Evolutionary conservation across 1,140 invertebrate genomes (phyloP).

Genomic region (Drosophila prosaltans): DNA sequence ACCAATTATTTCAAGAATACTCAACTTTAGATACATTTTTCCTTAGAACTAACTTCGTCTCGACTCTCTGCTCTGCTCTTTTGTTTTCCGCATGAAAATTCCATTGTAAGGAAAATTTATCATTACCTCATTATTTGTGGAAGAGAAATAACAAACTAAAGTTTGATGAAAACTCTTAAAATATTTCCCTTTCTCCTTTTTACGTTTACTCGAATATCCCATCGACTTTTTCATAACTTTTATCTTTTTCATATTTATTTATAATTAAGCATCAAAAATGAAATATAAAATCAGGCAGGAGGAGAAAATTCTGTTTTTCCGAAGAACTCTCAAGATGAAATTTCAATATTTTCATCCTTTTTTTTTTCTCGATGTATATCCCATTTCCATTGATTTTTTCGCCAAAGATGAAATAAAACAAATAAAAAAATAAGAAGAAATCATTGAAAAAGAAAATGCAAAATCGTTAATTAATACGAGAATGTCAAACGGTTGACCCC

Average conservation of each 20-base stretch:
- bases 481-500: conserved; percentile 10
- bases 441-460: neutral
- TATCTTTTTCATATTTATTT: neutral
- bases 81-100: neutral
- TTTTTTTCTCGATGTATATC: neutral
- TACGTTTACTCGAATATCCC: neutral
- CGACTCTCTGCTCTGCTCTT: neutral
- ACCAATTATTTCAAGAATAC: no score
- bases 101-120: neutral
- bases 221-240: neutral
- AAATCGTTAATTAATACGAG: conserved; percentile 9
- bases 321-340: neutral
- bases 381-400: conserved; percentile 5
- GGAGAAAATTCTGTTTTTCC: neutral
- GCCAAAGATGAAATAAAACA: neutral
- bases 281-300: neutral
- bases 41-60: no score
- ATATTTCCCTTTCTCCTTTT: neutral
- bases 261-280: neutral
- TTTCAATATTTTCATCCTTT: conserved; percentile 4
- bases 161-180: neutral
- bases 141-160: neutral
- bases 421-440: neutral
- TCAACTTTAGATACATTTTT: no score
- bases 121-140: neutral